Evolutionary conservation across 2,797 vertebrate genomes (phyloP), one percentile per base, ranked within the genome.

Genomic region (Galago senegalensis): DNA sequence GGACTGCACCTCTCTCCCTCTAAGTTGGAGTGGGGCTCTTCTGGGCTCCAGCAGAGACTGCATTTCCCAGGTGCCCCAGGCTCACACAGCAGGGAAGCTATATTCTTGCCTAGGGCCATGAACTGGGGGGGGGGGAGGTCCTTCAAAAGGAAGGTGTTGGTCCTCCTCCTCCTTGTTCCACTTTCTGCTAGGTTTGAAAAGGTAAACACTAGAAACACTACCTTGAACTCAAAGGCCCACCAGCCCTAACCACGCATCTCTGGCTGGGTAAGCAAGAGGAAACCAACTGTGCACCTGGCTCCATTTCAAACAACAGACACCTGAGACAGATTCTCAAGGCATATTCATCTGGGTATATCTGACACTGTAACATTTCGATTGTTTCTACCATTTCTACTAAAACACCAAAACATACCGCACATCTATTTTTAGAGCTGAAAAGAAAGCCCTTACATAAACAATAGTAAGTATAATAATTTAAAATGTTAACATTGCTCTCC

Each of bases 371-470:
- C 49, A 91, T 83, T 93, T 31, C 80, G 94, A n/a, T 96, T 96
- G 97, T 96, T 97, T 94, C 73, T 94, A 92, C 56, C 43, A 63
- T 63, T 96, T 93, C 40, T 65, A 82, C 77, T 94, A 91, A 93
- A 97, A 95, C 49, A 95, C 93, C 93, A 80, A 97, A 97, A 94
- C 10, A 94, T 23, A 92, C 56, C n/a, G 88, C 29, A n/a, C 13
- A 53, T 49, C 27, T 13, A 43, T 67, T 7, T 40, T 91, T 90
- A 95, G 14, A 93, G 84, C 69, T 89, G 43, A 70, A 93, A 96
- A 96, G 53, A 72, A 89, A 95, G 92, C 25, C 65, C 56, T n/a
- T 34, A 84, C 80, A 8, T 25, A 96, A 61, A 17, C 94, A 87
- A 85, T 4, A 56, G 0, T 65, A 25, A 95, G 40, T 65, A 37